These are phyloP conservation scores for Sula dactylatra DNA, from an alignment of 2,113 vertebrate species.

Conservation along the genomic window DNA sequence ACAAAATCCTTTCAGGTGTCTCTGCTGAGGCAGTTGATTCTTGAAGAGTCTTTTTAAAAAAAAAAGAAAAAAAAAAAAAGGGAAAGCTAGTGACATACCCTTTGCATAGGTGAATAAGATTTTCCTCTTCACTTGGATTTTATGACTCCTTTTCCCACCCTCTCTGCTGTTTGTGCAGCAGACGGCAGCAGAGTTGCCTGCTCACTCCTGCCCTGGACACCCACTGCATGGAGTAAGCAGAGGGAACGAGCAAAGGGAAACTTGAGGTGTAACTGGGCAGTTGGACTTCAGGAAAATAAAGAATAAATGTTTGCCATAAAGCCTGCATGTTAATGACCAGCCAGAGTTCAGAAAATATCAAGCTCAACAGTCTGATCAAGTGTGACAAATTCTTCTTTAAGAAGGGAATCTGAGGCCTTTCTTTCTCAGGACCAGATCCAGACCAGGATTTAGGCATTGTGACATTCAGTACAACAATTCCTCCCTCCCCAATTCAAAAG, in stretches of 20 bases:
- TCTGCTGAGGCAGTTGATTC: not conserved
- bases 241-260: conserved; percentile 29
- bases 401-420: not conserved
- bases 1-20: not conserved
- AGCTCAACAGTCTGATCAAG: not conserved
- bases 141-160: not conserved
- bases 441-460: not conserved
- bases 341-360: not conserved
- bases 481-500: not conserved
- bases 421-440: conserved; percentile 12
- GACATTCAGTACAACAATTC: not conserved
- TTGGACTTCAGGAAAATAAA: conserved; percentile 37
- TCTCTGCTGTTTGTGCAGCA: not conserved
- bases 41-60: not conserved
- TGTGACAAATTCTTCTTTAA: conserved; percentile 19
- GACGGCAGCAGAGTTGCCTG: not conserved
- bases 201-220: not conserved
- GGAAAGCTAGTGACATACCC: not conserved
- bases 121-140: not conserved
- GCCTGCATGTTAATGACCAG: not conserved
- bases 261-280: conserved; percentile 27
- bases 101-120: not conserved
- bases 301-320: conserved; percentile 43
- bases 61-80: not conserved
- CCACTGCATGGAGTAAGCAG: not conserved